Base-by-base conservation (phyloP, 2,113 vertebrate species). In the Trinectes maculatus region DNA sequence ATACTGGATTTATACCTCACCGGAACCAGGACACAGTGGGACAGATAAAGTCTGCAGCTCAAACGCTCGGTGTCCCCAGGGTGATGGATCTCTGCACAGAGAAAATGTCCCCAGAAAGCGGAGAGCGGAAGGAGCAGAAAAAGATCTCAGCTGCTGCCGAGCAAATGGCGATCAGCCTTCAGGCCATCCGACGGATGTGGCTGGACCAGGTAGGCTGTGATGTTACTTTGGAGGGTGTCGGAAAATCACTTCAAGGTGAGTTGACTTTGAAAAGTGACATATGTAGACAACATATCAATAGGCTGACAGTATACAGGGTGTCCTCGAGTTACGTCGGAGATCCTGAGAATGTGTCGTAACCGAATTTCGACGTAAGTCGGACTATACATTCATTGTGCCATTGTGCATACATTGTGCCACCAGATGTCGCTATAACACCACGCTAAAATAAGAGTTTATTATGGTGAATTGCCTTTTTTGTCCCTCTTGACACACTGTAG, bases 141-240 rank as follows among this genome's bases (percentile, higher is more conserved):
- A 25, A 1, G 3, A 49, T 34, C 7, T 82, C n/a, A n/a, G n/a
- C 84, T 2, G 87, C 92, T 36, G 89, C 87, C 71, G 87, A 94
- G 37, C 85, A 94, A 85, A 83, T 94, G 79, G 52, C 19, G 51
- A 69, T 74, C 34, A 96, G 87, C 0, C 85, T 96, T 3, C 83
- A 75, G 56, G 61, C 71, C 31, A 93, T 97, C 21, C 67, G 88
- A 64, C 74, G 85, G 3, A 77, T 96, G 7, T 91, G 90, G 64
- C 26, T 51, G 25, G 85, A 92, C 0, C 87, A 86, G 71, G 22
- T 93, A 43, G 95, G 95, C 43, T 97, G 95, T 8, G 95, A 98
- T 57, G 83, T 96, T 40, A 83, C 84, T 54, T 91, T 98, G 47
- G 89, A 86, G 51, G 92, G 91, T 1, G 79, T 85, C 4, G 89